These are phyloP conservation scores for Xestia rhomboidea DNA, from an alignment of 2,888 invertebrate genomes.

Conservation along the genomic window DNA sequence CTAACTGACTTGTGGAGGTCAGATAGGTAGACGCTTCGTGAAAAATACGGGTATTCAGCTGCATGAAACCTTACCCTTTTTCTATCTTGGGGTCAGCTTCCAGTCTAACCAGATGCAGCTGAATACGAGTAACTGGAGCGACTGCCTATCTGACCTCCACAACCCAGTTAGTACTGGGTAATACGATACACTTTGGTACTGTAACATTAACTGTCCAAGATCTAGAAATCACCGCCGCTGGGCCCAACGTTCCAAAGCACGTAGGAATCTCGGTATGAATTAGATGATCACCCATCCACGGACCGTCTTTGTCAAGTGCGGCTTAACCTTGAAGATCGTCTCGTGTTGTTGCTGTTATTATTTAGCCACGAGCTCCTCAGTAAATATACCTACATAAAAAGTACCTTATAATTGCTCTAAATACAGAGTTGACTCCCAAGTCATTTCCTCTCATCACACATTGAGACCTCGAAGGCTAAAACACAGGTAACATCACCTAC, in stretches of 20 bases:
- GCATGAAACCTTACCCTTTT: too few relatives aligned
- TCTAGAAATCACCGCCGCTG: neutral
- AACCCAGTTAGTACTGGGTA: too few relatives aligned
- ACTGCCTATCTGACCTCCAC: too few relatives aligned
- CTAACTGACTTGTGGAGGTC: too few relatives aligned
- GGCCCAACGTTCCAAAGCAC: neutral
- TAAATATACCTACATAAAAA: neutral
- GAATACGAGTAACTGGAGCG: too few relatives aligned
- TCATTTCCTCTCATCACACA: slow-evolving; percentile 19
- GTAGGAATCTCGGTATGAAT: neutral
- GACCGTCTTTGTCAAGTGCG: neutral
- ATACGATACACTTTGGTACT: neutral
- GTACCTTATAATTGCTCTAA: neutral
- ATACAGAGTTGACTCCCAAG: neutral
- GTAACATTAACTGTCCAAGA: neutral
- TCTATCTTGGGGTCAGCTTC: too few relatives aligned
- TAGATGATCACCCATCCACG: neutral
- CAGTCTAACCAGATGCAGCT: too few relatives aligned
- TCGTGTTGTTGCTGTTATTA: neutral
- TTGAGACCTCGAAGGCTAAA: slow-evolving; percentile 28
- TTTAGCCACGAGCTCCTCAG: neutral
- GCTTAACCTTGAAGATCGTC: neutral
- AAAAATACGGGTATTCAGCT: too few relatives aligned
- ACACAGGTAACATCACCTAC: slow-evolving; percentile 28
- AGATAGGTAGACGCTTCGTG: too few relatives aligned